A percentile compares a stretch with the other conserved stretches of the same genome.
phyloP scores from a whole-genome alignment of 1,140 invertebrate species.

The Pseudomyrmex gracilis region DNA sequence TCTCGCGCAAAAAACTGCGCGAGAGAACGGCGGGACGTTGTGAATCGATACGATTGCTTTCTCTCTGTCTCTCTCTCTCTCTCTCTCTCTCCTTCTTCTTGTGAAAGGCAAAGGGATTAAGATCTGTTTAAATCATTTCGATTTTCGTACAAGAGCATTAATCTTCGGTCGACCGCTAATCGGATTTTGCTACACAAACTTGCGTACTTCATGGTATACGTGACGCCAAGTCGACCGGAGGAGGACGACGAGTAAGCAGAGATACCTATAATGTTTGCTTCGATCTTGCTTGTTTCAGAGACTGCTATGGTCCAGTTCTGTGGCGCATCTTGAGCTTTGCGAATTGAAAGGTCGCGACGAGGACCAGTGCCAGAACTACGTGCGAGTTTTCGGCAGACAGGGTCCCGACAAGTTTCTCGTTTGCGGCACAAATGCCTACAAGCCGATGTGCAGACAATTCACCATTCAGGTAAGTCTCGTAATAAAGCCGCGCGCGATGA shows the following conservation, averaged over 20 bases:
- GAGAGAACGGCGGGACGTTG: not conserved
- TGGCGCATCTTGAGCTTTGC: conserved; percentile 93
- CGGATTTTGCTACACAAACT: conserved; percentile 29
- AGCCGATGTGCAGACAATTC: conserved; percentile 95
- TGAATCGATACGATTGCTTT: not conserved
- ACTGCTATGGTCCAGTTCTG: conserved; percentile 94
- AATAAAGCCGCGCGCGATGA: too few species aligned
- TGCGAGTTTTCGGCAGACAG: conserved; percentile 93
- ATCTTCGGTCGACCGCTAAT: conserved; percentile 43
- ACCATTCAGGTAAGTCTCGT: conserved; percentile 84
- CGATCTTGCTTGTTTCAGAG: conserved; percentile 86
- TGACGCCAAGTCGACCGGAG: not conserved
- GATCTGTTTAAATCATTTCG: conserved; percentile 9
- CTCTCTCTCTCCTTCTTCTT: not conserved
- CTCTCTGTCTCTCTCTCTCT: not conserved
- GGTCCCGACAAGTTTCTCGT: conserved; percentile 92
- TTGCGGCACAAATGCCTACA: conserved; percentile 99
- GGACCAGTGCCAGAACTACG: conserved; percentile 98
- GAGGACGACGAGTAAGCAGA: not conserved
- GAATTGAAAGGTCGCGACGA: conserved; percentile 94
- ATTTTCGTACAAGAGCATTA: conserved; percentile 45
- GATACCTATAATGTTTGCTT: conserved; percentile 52
- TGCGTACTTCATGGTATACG: not conserved
- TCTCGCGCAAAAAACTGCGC: not conserved
- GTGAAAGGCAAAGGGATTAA: conserved; percentile 12